Evolutionary conservation across 2,797 vertebrate species (phyloP), one percentile per base, ranked within the genome.

Genomic region (Arrhamphus sclerolepis): DNA sequence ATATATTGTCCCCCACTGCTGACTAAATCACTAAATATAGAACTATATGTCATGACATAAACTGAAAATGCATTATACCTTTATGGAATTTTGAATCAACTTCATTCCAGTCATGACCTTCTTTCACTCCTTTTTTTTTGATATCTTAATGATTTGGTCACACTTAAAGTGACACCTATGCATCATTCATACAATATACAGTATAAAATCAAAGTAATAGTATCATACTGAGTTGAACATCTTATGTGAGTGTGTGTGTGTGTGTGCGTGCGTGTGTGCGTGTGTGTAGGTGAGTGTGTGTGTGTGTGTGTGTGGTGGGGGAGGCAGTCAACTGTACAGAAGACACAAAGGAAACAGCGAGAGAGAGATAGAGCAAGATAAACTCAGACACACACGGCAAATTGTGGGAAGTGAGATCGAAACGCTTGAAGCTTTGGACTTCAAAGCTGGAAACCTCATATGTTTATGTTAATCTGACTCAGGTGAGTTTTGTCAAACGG

Each of bases 401-500:
- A 52, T 61, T 70, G 65, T 83, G 70, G 60, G 73, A 79, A 73
- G 61, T 80, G 77, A 87, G 60, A 86, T 28, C 77, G 84, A 88
- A 86, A 87, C 75, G 9, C 52, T 74, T 55, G 53, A 62, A 64
- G 56, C 40, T 72, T 55, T 70, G 72, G 70, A 67, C 61, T 68
- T 80, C 71, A 83, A 81, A 83, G 77, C 51, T 7, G 29, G 29
- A 48, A 61, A 47, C 14, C 22, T 76, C 69, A 46, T 62, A 67
- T 61, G 58, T 81, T 70, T 62, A 75, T 80, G 75, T 52, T 64
- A 72, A 80, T 87, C 66, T 82, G 81, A 85, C 70, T 83, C 84
- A 88, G 88, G 89, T 91, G 77, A 86, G 69, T 54, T 49, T 19
- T 47, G 70, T 87, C 59, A 76, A 81, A 46, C 67, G 47, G 52